These are phyloP conservation scores for Yponomeuta cagnagella DNA, from an alignment of 2,888 invertebrate species.

Conservation along the genomic window DNA sequence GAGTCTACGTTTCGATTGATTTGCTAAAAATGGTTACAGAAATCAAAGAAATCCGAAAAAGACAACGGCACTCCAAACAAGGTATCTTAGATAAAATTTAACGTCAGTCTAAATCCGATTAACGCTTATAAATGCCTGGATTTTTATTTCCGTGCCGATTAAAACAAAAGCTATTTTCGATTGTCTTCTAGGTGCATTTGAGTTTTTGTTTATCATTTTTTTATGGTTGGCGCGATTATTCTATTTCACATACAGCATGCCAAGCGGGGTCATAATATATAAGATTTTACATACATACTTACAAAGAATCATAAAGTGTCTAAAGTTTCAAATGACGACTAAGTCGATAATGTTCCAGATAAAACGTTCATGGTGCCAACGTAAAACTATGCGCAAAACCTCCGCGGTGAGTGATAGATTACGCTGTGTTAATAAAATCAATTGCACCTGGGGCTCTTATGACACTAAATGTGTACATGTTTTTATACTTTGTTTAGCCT, in stretches of 20 bases:
- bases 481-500: not conserved
- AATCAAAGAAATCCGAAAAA: slow-evolving; percentile 86
- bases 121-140: slow-evolving; percentile 26
- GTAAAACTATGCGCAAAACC: slow-evolving; percentile 46
- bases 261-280: slow-evolving; percentile 40
- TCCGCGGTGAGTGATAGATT: slow-evolving; percentile 55
- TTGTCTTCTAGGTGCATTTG: not conserved
- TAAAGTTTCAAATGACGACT: slow-evolving; percentile 20
- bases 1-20: not conserved
- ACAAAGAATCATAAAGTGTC: slow-evolving; percentile 16
- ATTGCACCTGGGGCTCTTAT: not conserved
- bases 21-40: slow-evolving; percentile 74
- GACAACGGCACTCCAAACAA: slow-evolving; percentile 81
- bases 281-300: slow-evolving; percentile 12
- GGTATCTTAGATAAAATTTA: slow-evolving; percentile 69
- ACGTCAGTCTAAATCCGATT: slow-evolving; percentile 28
- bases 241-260: slow-evolving; percentile 38
- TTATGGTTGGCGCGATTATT: not conserved
- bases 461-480: not conserved
- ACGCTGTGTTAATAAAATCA: not conserved
- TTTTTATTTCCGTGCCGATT: slow-evolving; percentile 16
- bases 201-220: slow-evolving; percentile 17
- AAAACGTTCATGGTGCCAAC: slow-evolving; percentile 52
- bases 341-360: slow-evolving; percentile 49
- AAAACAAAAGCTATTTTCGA: slow-evolving; percentile 1